Evolutionary conservation across 2,888 invertebrate species (phyloP), one percentile per base, ranked within the genome.

Genomic region (Cheilosia impressa): DNA sequence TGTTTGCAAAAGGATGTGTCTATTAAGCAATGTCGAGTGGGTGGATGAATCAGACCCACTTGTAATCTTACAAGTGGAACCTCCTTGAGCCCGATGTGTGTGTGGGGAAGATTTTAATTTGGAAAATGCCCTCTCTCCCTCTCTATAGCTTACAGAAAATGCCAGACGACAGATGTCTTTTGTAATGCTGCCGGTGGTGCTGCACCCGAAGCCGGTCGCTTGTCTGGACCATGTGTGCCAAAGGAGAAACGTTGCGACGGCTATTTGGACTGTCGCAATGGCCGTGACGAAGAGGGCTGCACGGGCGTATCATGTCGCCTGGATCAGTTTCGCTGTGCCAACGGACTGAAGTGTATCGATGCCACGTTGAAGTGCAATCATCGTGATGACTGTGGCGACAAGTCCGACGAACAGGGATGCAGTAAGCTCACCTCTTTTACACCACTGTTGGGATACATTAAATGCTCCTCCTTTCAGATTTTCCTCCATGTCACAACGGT

Each of bases 181-280:
- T 98, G 98, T 92, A 97, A 96, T 71, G 94, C 94, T 88, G 93
- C 93, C 89, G 96, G 95, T 89, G 93, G 93, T 65, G 88, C 90
- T 60, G 90, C 91, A 53, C 93, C 93, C 68, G 88, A 93, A 19
- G 93, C 93, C 52, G 91, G 94, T 27, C 91, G 92, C 31, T 80
- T 91, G 68, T 94, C 95, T 83, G 96, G 96, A 22, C 96, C 97
- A 24, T 98, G 98, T 92, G 95, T 98, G 91, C 96, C 97, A 60
- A 96, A 96, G 91, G 95, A 96, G 89, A 98, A 97, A 92, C 96
- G 95, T 90, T 98, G 98, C 93, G 97, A 98, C 91, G 98, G 98
- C 90, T 96, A 95, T 90, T 90, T 95, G 90, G 98, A 98, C 92
- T 98, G 98, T 92, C 94, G 97, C 77, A 96, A 95, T 81, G 95